Conservation (phyloP, 2,888 invertebrate species). For the Eupsilia transversa region DNA sequence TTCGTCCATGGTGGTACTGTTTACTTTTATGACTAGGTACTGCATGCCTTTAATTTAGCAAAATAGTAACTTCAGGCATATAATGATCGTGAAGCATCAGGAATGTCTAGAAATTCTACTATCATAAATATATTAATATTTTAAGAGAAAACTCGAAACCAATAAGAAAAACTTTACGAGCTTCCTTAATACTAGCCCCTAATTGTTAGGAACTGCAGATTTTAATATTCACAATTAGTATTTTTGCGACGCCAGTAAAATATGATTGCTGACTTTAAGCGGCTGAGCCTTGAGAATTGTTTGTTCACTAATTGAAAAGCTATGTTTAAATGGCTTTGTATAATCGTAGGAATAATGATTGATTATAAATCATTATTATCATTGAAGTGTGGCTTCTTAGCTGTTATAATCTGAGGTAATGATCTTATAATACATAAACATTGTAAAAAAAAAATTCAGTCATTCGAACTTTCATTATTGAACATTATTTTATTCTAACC, state of each 20-base stretch:
- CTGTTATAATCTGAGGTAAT: no score
- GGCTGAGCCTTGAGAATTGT: constrained; percentile 14
- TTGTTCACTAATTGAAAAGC: constrained; percentile 36
- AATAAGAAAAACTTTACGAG: constrained; percentile 50
- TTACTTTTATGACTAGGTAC: constrained; percentile 21
- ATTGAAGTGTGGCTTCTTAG: neutral
- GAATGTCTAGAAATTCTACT: neutral
- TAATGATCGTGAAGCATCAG: constrained; percentile 5
- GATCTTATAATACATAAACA: neutral
- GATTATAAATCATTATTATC: neutral
- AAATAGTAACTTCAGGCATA: constrained; percentile 14
- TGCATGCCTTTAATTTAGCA: neutral
- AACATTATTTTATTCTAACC: neutral
- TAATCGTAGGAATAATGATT: neutral
- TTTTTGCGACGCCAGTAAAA: constrained; percentile 39
- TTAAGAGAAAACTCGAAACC: constrained; percentile 21
- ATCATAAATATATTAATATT: constrained; percentile 9
- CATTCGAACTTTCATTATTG: neutral
- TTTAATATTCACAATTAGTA: constrained; percentile 45
- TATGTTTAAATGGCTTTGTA: constrained; percentile 13
- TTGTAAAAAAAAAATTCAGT: no score
- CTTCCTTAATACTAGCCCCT: constrained; percentile 39
- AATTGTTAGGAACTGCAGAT: constrained; percentile 34
- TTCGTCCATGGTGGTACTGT: neutral
- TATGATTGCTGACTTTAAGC: constrained; percentile 26